Base-by-base conservation (phyloP, 1,140 invertebrate species). In the Tetramorium alpestre region DNA sequence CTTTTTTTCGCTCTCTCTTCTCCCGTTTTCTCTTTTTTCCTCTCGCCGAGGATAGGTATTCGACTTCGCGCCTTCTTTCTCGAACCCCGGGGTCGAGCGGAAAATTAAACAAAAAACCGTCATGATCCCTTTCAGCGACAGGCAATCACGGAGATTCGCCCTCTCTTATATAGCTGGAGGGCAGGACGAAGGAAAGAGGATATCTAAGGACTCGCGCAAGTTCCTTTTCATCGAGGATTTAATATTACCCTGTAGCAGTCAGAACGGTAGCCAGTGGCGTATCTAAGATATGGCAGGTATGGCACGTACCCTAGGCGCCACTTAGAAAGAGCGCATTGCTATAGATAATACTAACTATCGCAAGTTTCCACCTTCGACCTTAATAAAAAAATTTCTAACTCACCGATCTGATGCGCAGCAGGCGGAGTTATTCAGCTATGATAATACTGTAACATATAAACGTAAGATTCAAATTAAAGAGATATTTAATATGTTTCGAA, bases 41-140 rank as follows among this genome's bases (percentile, higher is more conserved):
- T 16, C 13, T 47, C 41, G 11, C 54, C 18, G 8, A 25, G 25
- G 38, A 72, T 58, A 28, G 51, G 18, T 28, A 82, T 58, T 38
- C 18, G 78, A 73, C 49, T 78, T 67, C 62, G 44, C 54, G 51
- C 54, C 51, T 38, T n/a, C 10, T 75, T n/a, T 51, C 47, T 54
- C 41, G 51, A 65, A 54, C 28, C 60, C 41, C 51, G 41, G 28
- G 28, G 82, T 47, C 82, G 80, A 76, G 85, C 51, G 76, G 85
- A 87, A 92, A 92, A 91, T 91, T 91, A 92, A 92, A 92, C 85
- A 91, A 92, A 91, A 91, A 92, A 89, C 77, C 89, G 87, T 89
- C 90, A 86, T 84, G 85, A 88, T 87, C 80, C 91, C 80, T 89
- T 89, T 90, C 88, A 88, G 82, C 87, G 88, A 75, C 77, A 87